phyloP scores from a whole-genome alignment of 2,113 vertebrate species.

The Oryzias curvinotus region DNA sequence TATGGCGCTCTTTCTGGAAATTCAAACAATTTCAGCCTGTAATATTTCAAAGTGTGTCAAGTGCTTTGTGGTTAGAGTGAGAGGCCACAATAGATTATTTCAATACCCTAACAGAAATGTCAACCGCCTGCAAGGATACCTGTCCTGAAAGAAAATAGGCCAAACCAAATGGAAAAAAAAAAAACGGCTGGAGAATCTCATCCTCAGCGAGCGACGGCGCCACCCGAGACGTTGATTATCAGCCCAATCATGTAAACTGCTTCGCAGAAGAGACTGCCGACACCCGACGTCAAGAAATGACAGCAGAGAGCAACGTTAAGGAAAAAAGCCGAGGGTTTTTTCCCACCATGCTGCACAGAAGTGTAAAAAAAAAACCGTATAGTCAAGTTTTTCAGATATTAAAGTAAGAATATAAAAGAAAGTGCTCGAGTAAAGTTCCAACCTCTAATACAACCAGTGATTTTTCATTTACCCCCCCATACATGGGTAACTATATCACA shows the following conservation, averaged over 20 bases:
- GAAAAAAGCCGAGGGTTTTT: too few species aligned
- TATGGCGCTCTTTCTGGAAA: constrained; percentile 1
- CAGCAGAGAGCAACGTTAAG: neutral
- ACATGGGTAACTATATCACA: too few species aligned
- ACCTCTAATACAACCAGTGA: too few species aligned
- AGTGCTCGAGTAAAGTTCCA: too few species aligned
- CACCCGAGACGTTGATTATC: constrained; percentile 53
- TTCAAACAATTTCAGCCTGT: constrained; percentile 23
- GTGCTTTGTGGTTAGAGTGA: constrained; percentile 18
- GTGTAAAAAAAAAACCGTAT: too few species aligned
- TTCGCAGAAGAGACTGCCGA: constrained; percentile 31
- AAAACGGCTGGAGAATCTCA: constrained; percentile 15
- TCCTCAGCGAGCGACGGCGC: constrained; percentile 30
- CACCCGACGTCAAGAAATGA: constrained; percentile 20
- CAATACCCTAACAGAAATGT: constrained; percentile 5
- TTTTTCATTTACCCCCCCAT: too few species aligned
- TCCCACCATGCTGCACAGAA: too few species aligned
- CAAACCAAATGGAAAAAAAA: constrained; percentile 2
- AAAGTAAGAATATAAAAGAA: too few species aligned
- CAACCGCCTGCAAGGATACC: neutral
- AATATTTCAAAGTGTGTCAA: constrained; percentile 21
- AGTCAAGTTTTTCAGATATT: too few species aligned
- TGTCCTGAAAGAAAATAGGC: constrained; percentile 7
- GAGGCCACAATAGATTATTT: constrained; percentile 23
- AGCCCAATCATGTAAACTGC: constrained; percentile 54